Conservation (phyloP, 2,797 vertebrate genomes). For the Cossypha dichroa region DNA sequence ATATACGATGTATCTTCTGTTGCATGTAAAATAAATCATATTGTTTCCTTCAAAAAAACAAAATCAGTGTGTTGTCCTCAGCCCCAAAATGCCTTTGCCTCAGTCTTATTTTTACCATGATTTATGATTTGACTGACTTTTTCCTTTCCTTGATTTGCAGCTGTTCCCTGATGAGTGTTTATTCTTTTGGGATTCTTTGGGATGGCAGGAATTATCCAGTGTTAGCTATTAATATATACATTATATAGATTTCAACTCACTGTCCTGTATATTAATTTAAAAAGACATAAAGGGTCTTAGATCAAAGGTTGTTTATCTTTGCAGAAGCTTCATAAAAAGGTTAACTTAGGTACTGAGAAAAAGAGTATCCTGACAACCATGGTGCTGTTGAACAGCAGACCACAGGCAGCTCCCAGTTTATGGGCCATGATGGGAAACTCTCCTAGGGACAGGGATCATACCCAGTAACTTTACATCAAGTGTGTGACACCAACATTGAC, state of each 20-base stretch:
- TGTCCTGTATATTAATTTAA: neutral
- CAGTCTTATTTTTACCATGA: neutral
- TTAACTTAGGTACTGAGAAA: neutral
- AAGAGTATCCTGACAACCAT: neutral
- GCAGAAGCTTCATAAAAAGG: neutral
- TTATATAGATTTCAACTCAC: neutral
- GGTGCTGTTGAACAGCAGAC: neutral
- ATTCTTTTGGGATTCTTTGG: neutral
- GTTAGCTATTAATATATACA: neutral
- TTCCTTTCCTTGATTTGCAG: neutral
- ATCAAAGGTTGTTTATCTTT: neutral
- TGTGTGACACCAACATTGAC: neutral
- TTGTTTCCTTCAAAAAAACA: neutral
- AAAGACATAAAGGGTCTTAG: neutral
- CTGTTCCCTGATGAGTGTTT: neutral
- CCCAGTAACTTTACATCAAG: neutral
- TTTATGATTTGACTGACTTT: neutral
- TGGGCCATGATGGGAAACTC: neutral
- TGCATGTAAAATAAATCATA: neutral
- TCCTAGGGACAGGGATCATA: neutral
- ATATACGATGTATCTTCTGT: neutral
- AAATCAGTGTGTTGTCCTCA: neutral
- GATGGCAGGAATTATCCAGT: neutral
- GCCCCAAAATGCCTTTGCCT: neutral
- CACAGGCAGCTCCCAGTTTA: neutral